A percentile compares a stretch with the other conserved stretches of the same genome.
Evolutionary conservation across 2,797 vertebrate species (phyloP).

Genomic region (Cryptoprocta ferox): DNA sequence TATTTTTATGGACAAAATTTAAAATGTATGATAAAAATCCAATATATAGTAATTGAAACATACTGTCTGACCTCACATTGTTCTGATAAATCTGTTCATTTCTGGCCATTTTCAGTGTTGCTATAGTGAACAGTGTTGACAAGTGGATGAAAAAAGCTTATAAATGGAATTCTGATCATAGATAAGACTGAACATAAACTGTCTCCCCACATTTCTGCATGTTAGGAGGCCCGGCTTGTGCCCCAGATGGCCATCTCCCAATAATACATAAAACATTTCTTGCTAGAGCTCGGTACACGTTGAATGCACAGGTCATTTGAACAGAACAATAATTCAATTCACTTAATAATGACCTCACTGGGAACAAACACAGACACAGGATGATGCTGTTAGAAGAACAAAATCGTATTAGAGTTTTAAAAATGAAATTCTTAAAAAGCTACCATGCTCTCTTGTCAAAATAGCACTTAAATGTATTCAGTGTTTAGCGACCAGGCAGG

Average conservation of each 20-base stretch:
- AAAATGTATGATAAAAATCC: constrained; percentile 78
- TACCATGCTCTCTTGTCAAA: constrained; percentile 73
- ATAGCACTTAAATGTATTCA: constrained; percentile 75
- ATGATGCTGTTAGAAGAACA: constrained; percentile 61
- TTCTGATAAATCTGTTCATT: constrained; percentile 81
- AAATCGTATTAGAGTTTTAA: constrained; percentile 61
- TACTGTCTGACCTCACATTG: constrained; percentile 77
- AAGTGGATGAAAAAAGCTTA: constrained; percentile 79
- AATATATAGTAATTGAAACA: constrained; percentile 77
- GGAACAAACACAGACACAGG: constrained; percentile 52
- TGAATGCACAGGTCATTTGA: constrained; percentile 75
- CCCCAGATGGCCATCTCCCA: constrained; percentile 63
- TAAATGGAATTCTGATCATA: constrained; percentile 81
- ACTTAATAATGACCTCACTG: constrained; percentile 72
- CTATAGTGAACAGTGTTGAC: constrained; percentile 74
- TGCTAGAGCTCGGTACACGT: constrained; percentile 68
- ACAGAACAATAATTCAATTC: constrained; percentile 73
- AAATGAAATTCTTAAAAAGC: constrained; percentile 77
- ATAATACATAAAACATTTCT: constrained; percentile 73
- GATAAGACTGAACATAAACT: constrained; percentile 54
- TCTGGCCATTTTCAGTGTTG: constrained; percentile 78
- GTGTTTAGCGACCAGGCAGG: constrained; percentile 74
- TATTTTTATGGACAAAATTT: constrained; percentile 77
- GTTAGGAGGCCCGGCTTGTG: not conserved
- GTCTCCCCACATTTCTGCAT: constrained; percentile 64